Base-by-base conservation (phyloP, 2,113 vertebrate genomes). In the Microcebus tavaratra region DNA sequence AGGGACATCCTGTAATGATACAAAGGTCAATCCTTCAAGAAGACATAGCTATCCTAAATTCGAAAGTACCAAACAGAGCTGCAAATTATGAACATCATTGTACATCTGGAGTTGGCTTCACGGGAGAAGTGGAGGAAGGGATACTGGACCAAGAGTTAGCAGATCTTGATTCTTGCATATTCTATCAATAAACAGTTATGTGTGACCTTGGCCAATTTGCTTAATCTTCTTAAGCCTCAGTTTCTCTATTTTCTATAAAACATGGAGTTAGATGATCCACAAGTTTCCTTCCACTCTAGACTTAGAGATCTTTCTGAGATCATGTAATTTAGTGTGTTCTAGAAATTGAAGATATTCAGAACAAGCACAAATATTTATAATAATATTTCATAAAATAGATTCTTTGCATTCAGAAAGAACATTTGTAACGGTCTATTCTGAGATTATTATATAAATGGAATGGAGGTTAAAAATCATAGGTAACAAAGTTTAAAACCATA, bases 301-400 rank as follows among this genome's bases (percentile, higher is more conserved):
- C 88, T 9, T 92, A 8, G 45, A 36, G 29, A 67, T 84, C 17
- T 87, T 80, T 93, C 21, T 80, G 63, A 73, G 1, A 65, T 70
- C 2, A 34, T 48, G 0, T 53, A 90, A 70, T 27, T 91, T 59
- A 57, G 39, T 61, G 13, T 57, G 14, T 73, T 75, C 31, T 67
- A 57, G 55, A 92, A 90, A 83, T 36, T 86, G 8, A 50, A 57
- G 34, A 78, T 90, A 57, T 92, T 89, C 17, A 89, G 61, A 95
- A 90, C 14, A 94, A 91, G 73, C 5, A 75, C 42, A 39, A 53
- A 81, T 5, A 89, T 67, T 73, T 93, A 65, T 88, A 36, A 86
- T 80, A 55, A 76, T 18, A 68, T 6, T 50, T 83, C 72, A 9
- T 87, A 36, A 93, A 81, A 65, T 36, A 53, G 3, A 67, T 82